These are phyloP conservation scores for Brachynemurus nebulosus DNA, from an alignment of 2,888 invertebrate species.

Conservation along the genomic window DNA sequence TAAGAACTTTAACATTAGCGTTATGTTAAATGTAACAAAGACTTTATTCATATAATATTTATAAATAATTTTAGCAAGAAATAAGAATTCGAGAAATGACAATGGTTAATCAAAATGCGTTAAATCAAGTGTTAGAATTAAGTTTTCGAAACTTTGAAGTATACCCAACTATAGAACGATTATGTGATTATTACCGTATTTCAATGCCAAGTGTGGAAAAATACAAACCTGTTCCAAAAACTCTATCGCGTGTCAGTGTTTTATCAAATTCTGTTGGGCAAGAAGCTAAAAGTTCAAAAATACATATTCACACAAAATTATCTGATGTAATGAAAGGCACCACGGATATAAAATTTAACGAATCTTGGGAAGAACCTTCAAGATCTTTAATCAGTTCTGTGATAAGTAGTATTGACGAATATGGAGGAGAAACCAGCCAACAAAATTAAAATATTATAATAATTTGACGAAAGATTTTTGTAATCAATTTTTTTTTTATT, in stretches of 20 bases:
- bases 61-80: slow-evolving; percentile 43
- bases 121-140: slow-evolving; percentile 42
- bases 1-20: neutral
- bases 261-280: too few species aligned
- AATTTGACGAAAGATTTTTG: too few species aligned
- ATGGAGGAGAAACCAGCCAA: too few species aligned
- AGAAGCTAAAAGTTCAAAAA: too few species aligned
- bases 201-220: slow-evolving; percentile 15
- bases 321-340: too few species aligned
- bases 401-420: too few species aligned
- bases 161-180: slow-evolving; percentile 23
- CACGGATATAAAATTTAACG: too few species aligned
- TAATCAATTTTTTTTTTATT: too few species aligned
- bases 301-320: too few species aligned
- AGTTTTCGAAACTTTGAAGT: slow-evolving; percentile 24
- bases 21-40: neutral
- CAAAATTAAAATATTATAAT: too few species aligned
- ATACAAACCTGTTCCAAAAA: neutral
- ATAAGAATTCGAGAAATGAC: slow-evolving; percentile 21
- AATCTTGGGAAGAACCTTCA: too few species aligned
- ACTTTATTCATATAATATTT: slow-evolving; percentile 34
- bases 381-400: too few species aligned
- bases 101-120: slow-evolving; percentile 24
- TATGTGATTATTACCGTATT: slow-evolving; percentile 23
- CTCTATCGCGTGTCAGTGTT: neutral